Conservation (phyloP, 2,888 invertebrate species). For the Blastobasis adustella region DNA sequence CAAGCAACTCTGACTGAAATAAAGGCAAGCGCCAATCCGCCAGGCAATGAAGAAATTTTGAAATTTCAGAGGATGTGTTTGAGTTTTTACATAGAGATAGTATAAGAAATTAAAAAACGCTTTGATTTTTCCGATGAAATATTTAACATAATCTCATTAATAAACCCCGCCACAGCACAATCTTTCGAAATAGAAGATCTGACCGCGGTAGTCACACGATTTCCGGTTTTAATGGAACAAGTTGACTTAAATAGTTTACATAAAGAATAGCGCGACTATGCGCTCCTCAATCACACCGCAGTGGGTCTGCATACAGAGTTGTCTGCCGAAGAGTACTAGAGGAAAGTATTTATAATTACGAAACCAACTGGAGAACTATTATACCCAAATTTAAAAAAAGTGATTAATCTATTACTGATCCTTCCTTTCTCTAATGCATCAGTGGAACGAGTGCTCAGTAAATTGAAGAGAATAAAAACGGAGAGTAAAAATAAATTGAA, state of each 20-base stretch:
- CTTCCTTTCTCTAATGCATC: slow-evolving; percentile 17
- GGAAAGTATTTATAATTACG: background rate
- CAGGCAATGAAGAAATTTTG: too few relatives aligned
- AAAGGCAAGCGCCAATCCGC: background rate
- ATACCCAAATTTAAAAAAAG: slow-evolving; percentile 14
- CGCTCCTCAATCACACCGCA: background rate
- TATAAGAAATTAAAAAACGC: background rate
- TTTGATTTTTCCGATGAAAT: slow-evolving; percentile 2
- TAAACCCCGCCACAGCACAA: background rate
- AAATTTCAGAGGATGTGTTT: background rate
- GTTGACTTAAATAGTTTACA: background rate
- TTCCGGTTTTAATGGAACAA: background rate
- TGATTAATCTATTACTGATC: slow-evolving; percentile 12
- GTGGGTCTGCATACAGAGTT: background rate
- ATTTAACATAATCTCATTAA: background rate
- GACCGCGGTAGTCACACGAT: background rate
- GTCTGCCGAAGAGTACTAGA: background rate
- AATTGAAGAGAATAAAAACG: slow-evolving; percentile 15
- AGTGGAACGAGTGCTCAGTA: slow-evolving; percentile 18
- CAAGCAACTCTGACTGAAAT: background rate
- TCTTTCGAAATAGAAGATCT: background rate
- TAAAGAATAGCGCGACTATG: slow-evolving; percentile 1
- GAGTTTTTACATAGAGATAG: background rate
- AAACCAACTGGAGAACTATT: background rate
- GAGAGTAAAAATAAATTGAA: slow-evolving; percentile 11